Evolutionary conservation across 2,888 invertebrate genomes (phyloP), one percentile per base, ranked within the genome.

Genomic region (Caenorhabditis drosophilae): DNA sequence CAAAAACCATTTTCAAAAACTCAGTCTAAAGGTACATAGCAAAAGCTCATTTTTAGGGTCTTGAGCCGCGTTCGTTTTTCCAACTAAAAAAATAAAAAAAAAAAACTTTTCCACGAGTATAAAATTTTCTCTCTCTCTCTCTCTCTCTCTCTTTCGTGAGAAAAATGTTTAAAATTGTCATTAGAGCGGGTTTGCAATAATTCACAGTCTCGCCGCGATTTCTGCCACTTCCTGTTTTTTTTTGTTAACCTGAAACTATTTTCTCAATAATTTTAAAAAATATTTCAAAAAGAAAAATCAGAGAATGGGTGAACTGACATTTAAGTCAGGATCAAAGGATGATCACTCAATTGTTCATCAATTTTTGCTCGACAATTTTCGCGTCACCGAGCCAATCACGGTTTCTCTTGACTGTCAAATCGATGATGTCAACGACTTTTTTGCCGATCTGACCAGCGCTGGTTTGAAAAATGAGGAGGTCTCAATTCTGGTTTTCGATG

Each of bases 361-460:
- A 22, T 73, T 73, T 26, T 55, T 73, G 0, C 38, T 70, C 36
- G 61, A 73, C 6, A 59, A 70, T 27, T 73, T 73, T 35, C 56
- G 73, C 7, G 54, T 63, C 23, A 68, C 60, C n/a, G 73, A 73
- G 47, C 73, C 73, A 1, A 73, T 73, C 35, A 73, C 73, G 0
- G 48, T 49, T n/a, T 60, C 62, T 9, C 22, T 70, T n/a, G 51
- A 58, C 2, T 66, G 68, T 15, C 41, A 62, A n/a, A 44, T 34
- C 40, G 67, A 68, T 11, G 70, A 73, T 42, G 68, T 73, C 20
- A 31, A 50, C 18, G 62, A 58, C 23, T 76, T 76, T 58, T 76
- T 76, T 51, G 55, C 40, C 1, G 76, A 76, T 59, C 44, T 76
- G 20, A 56, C 69, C 3, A 60, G 57, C 34, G 56, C 61, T 22